A percentile compares a stretch with the other conserved stretches of the same genome.
Evolutionary conservation across 2,888 invertebrate species (phyloP).

Genomic region (Drosophila gaucha): DNA sequence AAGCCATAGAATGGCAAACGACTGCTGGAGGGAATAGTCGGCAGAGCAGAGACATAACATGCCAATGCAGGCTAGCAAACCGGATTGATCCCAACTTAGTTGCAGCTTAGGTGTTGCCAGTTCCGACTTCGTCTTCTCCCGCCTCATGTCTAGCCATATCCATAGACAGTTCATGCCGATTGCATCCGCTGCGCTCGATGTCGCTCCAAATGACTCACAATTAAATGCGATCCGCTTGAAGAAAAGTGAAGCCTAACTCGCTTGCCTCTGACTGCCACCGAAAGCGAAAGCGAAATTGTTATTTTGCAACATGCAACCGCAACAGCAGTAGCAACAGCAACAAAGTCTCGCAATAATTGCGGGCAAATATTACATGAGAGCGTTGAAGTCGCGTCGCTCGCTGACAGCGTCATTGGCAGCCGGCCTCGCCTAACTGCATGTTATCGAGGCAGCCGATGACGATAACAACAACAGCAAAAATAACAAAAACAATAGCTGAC

Average conservation of each 20-base stretch:
- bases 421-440: conserved; percentile 49
- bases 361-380: conserved; percentile 75
- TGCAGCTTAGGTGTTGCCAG: too few species aligned
- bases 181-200: conserved; percentile 52
- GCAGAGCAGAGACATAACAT: conserved; percentile 24
- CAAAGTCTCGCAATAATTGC: conserved; percentile 72
- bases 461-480: conserved; percentile 44
- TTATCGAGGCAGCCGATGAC: conserved; percentile 66
- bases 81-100: not conserved
- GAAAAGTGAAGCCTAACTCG: conserved; percentile 51
- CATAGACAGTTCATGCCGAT: conserved; percentile 29
- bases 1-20: conserved; percentile 61
- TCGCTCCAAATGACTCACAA: conserved; percentile 73
- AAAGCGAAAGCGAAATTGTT: conserved; percentile 74
- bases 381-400: conserved; percentile 16
- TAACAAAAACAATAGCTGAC: conserved; percentile 40
- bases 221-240: conserved; percentile 60
- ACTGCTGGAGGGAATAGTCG: conserved; percentile 9
- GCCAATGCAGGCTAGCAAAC: conserved; percentile 27
- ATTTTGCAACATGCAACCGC: conserved; percentile 78
- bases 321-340: conserved; percentile 36
- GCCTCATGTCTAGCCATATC: not conserved
- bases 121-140: too few species aligned
- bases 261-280: conserved; percentile 27
- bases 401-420: conserved; percentile 33